Evolutionary conservation across 2,113 vertebrate species (phyloP).

Genomic region (Microcebus griseorufus): DNA sequence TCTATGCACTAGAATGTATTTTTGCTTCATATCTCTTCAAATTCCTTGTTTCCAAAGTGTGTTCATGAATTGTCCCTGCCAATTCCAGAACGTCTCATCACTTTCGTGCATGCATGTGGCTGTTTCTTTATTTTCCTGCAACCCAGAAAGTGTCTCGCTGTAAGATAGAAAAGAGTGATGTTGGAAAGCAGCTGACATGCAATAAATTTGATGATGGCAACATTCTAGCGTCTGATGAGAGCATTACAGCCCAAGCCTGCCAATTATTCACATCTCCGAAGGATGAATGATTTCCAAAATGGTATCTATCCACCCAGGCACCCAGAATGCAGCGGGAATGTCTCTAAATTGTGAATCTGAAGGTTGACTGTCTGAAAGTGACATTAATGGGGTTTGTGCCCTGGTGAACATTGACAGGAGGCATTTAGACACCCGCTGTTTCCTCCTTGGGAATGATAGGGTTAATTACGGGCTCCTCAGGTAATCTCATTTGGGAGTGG

Average conservation of each 20-base stretch:
- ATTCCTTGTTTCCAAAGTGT: neutral
- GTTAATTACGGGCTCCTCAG: neutral
- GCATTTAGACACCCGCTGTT: neutral
- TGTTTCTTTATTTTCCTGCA: neutral
- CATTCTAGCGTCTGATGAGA: neutral
- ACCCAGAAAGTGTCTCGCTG: neutral
- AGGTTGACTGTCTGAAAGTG: neutral
- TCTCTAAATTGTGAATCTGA: slow-evolving; percentile 13
- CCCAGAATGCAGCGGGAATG: neutral
- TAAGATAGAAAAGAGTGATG: slow-evolving; percentile 50
- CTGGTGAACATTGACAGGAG: neutral
- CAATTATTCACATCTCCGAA: slow-evolving; percentile 21
- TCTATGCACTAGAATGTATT: neutral
- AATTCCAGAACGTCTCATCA: neutral
- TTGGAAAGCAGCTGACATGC: slow-evolving; percentile 5
- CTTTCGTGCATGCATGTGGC: neutral
- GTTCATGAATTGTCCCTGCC: neutral
- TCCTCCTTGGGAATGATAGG: neutral
- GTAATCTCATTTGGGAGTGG: neutral
- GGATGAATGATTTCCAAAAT: slow-evolving; percentile 36
- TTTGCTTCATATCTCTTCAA: neutral
- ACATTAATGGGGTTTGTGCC: neutral
- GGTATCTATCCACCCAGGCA: neutral
- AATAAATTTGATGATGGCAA: slow-evolving; percentile 34
- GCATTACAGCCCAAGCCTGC: neutral